Evolutionary conservation across 1,140 invertebrate genomes (phyloP), one percentile per base, ranked within the genome.

Genomic region (Eueides isabella): DNA sequence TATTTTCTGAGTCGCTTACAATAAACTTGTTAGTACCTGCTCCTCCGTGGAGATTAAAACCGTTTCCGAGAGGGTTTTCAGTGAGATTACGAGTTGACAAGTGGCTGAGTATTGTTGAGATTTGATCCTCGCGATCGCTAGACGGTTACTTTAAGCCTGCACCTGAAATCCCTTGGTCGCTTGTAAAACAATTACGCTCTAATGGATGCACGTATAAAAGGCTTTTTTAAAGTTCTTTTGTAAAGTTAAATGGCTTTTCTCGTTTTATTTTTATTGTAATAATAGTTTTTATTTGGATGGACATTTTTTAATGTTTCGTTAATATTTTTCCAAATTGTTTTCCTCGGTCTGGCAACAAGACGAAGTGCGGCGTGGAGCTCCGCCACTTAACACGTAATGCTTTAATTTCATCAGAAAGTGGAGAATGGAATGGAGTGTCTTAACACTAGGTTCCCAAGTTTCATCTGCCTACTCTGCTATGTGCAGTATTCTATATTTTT

Each of bases 1-100:
- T 76, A 74, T 75, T 76, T 77, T 71, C 77, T 73, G 64, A 70
- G 70, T 65, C 77, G 78, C 77, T 82, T 79, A 84, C 79, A 78
- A 75, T 82, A 84, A 83, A 85, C 83, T 79, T 77, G 83, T 80
- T 82, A 75, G 79, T 74, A n/a, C n/a, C n/a, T n/a, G 76, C 82
- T 71, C 75, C 77, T 80, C 80, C 79, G 79, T 82, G 74, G 76
- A 75, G 78, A 77, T 78, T 79, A 78, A 78, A 78, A 72, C 80
- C 75, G 67, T 78, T 81, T 82, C 76, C 68, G 74, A 77, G 78
- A 77, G 76, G 76, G 77, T 81, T 85, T 80, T 75, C 74, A 80
- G 77, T 79, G 76, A 82, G 83, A 85, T 85, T 85, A 85, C 76
- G 71, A 77, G 76, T 77, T 83, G 81, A 80, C 83, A 83, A 85